These are phyloP conservation scores for Chorisops tibialis DNA, from an alignment of 2,888 invertebrate genomes.

Conservation along the genomic window DNA sequence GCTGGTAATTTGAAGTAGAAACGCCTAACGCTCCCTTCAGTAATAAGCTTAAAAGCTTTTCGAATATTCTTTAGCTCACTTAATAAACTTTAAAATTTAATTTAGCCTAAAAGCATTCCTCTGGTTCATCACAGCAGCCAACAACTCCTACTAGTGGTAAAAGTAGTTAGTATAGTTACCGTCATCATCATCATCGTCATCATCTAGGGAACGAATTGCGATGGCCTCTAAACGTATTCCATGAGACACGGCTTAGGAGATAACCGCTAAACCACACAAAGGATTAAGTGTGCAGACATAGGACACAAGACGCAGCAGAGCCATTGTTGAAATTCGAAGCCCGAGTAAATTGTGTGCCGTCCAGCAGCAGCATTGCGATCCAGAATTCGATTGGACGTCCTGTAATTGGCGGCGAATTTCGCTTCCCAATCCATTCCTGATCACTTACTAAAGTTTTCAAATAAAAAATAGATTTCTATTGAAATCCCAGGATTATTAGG, in stretches of 20 bases:
- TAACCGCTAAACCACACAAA: constrained; percentile 19
- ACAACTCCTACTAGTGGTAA: no score
- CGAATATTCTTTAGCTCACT: constrained; percentile 31
- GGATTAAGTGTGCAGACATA: constrained; percentile 12
- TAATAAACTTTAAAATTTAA: constrained; percentile 29
- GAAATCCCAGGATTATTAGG: constrained; percentile 3
- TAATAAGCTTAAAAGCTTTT: constrained; percentile 35
- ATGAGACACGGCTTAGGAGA: neutral
- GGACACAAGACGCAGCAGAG: no score
- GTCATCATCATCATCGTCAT: neutral
- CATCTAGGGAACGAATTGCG: neutral
- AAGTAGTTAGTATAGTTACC: no score
- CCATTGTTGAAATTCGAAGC: no score
- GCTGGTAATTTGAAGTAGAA: neutral
- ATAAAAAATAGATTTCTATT: constrained; percentile 2
- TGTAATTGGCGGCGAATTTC: neutral
- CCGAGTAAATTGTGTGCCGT: no score
- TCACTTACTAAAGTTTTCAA: constrained; percentile 1
- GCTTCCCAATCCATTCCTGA: constrained; percentile 10
- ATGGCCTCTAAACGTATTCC: no score
- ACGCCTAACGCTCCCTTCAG: no score
- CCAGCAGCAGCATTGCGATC: no score
- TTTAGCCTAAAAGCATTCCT: constrained; percentile 29
- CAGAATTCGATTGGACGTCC: constrained; percentile 5
- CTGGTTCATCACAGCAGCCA: constrained; percentile 21